Base-by-base conservation (phyloP, 2,797 vertebrate genomes). In the Enteromius thamalakanensis region DNA sequence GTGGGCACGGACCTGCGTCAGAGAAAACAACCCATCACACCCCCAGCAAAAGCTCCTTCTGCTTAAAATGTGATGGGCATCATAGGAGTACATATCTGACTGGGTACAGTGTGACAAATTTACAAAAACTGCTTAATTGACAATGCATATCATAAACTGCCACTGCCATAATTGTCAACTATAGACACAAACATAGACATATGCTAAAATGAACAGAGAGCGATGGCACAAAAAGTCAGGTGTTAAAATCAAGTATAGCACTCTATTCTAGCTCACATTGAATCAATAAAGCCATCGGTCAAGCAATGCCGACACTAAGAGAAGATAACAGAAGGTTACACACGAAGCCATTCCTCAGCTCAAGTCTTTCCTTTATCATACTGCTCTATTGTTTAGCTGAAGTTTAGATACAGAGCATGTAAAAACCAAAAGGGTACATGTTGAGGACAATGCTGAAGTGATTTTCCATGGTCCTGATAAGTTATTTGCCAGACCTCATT, bases 1-100 rank as follows among this genome's bases (percentile, higher is more conserved):
- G 90, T 99, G 97, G 90, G 97, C 97, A 84, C 97, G 96, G 91
- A 99, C 97, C 97, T 99, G 87, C 9, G 19, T 83, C 89, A 60
- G 91, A 37, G 90, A 84, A 85, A 55, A 77, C 49, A 60, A 71
- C 8, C 75, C 62, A 80, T 86, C 70, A 89, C 77, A 86, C 60
- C 40, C 37, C 79, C 34, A 85, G 85, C 60, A 84, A 77, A 85
- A 80, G 68, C 76, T 75, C 53, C 67, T 82, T 84, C 76, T 76
- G 83, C 62, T 75, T 75, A 72, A 85, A 85, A 84, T 78, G 78
- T 85, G 81, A 84, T 81, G 68, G 77, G 84, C 21, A 45, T 65
- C 49, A 81, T 55, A 78, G 32, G 40, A 53, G 58, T 60, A 82
- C 58, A 78, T 47, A 72, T 85, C 70, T 85, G 79, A 80, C 62